Conservation (phyloP, 1,140 invertebrate species). For the Polypedilum pembai region DNA sequence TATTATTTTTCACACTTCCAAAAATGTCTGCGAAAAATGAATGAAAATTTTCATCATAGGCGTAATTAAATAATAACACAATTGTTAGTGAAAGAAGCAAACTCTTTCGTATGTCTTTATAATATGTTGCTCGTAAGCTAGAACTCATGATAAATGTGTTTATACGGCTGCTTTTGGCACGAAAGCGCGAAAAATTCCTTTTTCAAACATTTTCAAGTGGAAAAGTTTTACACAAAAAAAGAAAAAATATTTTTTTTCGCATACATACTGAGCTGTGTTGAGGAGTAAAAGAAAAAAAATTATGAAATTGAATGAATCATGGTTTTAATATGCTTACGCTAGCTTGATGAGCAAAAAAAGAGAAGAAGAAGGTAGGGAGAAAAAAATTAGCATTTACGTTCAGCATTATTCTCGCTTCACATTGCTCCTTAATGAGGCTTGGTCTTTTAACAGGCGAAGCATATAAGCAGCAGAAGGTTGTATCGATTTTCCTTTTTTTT, state of each 20-base stretch:
- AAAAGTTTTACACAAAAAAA: slow-evolving; percentile 19
- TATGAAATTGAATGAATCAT: neutral
- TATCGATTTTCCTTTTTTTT: neutral
- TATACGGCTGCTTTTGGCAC: slow-evolving; percentile 10
- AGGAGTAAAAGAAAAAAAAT: neutral
- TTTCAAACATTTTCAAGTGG: neutral
- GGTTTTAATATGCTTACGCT: neutral
- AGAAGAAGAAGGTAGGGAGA: neutral
- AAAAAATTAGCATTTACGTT: slow-evolving; percentile 19
- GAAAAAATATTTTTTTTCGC: neutral
- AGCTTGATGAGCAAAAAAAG: neutral
- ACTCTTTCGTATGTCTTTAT: neutral
- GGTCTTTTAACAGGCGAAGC: neutral
- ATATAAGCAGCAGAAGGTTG: neutral
- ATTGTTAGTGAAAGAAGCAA: neutral
- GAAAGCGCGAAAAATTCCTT: slow-evolving; percentile 3
- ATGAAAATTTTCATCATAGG: slow-evolving; percentile 12
- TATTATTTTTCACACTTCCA: neutral
- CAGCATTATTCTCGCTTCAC: neutral
- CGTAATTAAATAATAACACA: slow-evolving; percentile 14
- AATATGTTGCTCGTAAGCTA: neutral
- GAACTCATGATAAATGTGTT: neutral
- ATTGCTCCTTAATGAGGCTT: neutral
- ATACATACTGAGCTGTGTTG: neutral
- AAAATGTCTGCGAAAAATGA: slow-evolving; percentile 3